These are phyloP conservation scores for Candoia aspera DNA, from an alignment of 2,113 vertebrate genomes.

Conservation along the genomic window DNA sequence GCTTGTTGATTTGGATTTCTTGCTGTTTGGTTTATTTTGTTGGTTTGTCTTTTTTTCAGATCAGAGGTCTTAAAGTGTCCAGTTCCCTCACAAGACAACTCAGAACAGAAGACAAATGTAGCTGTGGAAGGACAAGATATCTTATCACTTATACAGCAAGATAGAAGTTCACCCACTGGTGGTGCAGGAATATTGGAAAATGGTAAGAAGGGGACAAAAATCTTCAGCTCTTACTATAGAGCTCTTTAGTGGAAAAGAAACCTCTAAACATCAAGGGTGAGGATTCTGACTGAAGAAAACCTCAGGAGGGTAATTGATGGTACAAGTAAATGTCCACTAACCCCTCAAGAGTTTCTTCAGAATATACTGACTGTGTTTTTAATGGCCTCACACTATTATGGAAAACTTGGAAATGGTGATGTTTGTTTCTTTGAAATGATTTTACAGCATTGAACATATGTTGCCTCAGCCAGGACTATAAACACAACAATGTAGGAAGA, in stretches of 20 bases:
- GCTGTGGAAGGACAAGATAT: conserved; percentile 41
- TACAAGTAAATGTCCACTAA: background rate
- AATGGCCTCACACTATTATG: background rate
- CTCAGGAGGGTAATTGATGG: background rate
- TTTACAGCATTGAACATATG: background rate
- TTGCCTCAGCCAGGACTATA: background rate
- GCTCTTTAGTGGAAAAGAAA: background rate
- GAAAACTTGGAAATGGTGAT: background rate
- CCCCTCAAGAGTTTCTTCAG: background rate
- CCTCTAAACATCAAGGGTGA: conserved; percentile 8
- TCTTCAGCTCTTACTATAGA: background rate
- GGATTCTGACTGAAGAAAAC: background rate
- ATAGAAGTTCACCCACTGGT: conserved; percentile 71
- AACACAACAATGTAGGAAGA: rapidly evolving
- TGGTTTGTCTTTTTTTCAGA: conserved; percentile 66
- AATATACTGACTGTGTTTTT: background rate
- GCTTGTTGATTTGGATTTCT: background rate
- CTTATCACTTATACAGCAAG: conserved; percentile 56
- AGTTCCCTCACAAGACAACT: conserved; percentile 27
- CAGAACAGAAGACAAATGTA: conserved; percentile 42
- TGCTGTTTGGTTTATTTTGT: background rate
- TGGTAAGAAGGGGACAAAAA: conserved; percentile 58
- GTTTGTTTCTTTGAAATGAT: conserved; percentile 1
- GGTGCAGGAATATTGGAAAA: conserved; percentile 72
- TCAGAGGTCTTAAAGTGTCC: conserved; percentile 63